Evolutionary conservation across 2,888 invertebrate species (phyloP), one percentile per base, ranked within the genome.

Genomic region (Cephus pygmeus): DNA sequence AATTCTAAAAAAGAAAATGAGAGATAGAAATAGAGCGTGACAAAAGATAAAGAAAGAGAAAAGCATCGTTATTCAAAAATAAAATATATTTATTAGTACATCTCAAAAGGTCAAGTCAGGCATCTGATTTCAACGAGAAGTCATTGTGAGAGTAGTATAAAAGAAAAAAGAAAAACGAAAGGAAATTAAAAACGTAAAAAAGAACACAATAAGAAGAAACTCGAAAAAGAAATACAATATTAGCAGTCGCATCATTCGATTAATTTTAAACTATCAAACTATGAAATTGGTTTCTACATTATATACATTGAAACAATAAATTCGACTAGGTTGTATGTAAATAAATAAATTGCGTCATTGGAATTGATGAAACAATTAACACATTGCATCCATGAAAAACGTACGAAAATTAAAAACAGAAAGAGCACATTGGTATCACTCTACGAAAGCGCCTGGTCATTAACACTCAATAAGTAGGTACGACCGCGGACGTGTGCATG

Each of bases 381-480:
- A 23, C 56, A 0, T 56, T 6, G 56, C 23, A 56, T 56, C 9
- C 9, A 0, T 9, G 79, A 12, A 82, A 83, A 11, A 56, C 83
- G 12, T 69, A 85, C 1, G 69, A 80, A 11, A 75, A 80, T 34
- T 81, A 34, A 73, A 75, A 73, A 36, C 30, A 56, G 6, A 40
- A 15, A 15, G 6, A 56, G 2, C 23, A 23, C 36, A 56, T 23
- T 56, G 56, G 0, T 23, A 23, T 56, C 56, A 1, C 15, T 40
- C 15, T 56, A 56, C 9, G 23, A 23, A 40, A 40, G 23, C 40
- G 2, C 9, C 9, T 56, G 23, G 23, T 56, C 23, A 2, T 23
- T 23, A 23, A 23, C 23, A 9, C 23, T 56, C 56, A 23, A 40
- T 0, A 56, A 56, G 1, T 23, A 15, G 15, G 56, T 56, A 23